phyloP scores from a whole-genome alignment of 2,888 invertebrate genomes.

The Hydrotaea cyrtoneurina region DNA sequence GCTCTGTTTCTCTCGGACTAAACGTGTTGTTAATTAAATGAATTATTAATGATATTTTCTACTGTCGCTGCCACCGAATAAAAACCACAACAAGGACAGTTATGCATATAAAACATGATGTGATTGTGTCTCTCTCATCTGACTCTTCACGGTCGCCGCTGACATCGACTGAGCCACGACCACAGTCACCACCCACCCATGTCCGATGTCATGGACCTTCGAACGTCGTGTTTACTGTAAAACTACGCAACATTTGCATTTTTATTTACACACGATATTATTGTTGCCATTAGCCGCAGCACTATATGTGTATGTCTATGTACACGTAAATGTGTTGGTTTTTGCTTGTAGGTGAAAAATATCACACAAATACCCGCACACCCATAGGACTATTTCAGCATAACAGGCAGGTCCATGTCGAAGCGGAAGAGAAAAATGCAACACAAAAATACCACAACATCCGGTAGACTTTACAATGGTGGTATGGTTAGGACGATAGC shows the following conservation, averaged over 20 bases:
- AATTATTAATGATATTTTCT: constrained; percentile 67
- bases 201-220: not conserved
- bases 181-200: not conserved
- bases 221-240: constrained; percentile 28
- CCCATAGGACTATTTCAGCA: constrained; percentile 18
- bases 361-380: not conserved
- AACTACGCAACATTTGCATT: constrained; percentile 60
- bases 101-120: constrained; percentile 65
- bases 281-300: constrained; percentile 55
- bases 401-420: constrained; percentile 59
- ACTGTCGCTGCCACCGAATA: constrained; percentile 37
- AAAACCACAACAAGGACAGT: constrained; percentile 63
- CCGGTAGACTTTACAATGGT: constrained; percentile 50
- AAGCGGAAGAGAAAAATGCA: constrained; percentile 52
- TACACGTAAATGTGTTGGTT: not conserved
- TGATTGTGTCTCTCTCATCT: constrained; percentile 43
- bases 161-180: not conserved
- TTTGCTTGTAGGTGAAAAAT: constrained; percentile 47
- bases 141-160: not conserved
- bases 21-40: constrained; percentile 66
- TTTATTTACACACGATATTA: constrained; percentile 50
- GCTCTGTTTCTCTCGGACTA: constrained; percentile 16
- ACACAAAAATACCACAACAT: constrained; percentile 64
- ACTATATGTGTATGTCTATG: constrained; percentile 1
- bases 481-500: not conserved